These are phyloP conservation scores for Rhynchomys soricoides DNA, from an alignment of 2,113 vertebrate species.

Conservation along the genomic window DNA sequence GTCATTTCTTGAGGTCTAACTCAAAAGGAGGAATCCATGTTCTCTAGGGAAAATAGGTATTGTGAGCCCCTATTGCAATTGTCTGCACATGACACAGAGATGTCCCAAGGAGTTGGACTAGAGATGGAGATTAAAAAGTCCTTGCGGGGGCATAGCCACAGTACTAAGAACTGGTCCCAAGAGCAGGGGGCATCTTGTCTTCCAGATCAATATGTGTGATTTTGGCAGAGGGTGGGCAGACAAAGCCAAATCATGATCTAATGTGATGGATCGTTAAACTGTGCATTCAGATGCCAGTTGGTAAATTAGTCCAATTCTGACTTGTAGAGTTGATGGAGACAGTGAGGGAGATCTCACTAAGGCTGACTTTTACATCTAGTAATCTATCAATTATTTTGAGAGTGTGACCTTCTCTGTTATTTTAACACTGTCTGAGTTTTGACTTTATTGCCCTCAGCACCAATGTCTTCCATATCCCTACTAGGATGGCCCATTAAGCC, in stretches of 20 bases:
- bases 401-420: slow-evolving; percentile 24
- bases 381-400: not conserved
- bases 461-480: too few species aligned
- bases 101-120: accelerated
- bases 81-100: not conserved
- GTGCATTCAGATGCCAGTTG: not conserved
- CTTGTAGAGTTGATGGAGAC: not conserved
- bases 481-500: too few species aligned
- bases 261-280: not conserved
- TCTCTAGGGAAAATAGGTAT: not conserved
- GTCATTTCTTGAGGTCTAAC: not conserved
- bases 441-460: too few species aligned
- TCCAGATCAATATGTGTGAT: not conserved
- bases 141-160: accelerated
- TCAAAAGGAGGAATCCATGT: not conserved
- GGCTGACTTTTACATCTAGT: not conserved
- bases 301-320: not conserved
- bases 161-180: not conserved
- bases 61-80: not conserved
- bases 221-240: not conserved
- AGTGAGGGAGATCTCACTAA: slow-evolving; percentile 3
- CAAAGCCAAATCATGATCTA: not conserved
- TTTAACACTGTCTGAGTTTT: not conserved
- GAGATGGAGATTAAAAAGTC: not conserved
- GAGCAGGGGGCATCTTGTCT: too few species aligned